Percentiles rank a stretch among this genome's conserved stretches.
Evolutionary conservation across 2,888 invertebrate species (phyloP).

Genomic region (Synanthedon andrenaeformis): DNA sequence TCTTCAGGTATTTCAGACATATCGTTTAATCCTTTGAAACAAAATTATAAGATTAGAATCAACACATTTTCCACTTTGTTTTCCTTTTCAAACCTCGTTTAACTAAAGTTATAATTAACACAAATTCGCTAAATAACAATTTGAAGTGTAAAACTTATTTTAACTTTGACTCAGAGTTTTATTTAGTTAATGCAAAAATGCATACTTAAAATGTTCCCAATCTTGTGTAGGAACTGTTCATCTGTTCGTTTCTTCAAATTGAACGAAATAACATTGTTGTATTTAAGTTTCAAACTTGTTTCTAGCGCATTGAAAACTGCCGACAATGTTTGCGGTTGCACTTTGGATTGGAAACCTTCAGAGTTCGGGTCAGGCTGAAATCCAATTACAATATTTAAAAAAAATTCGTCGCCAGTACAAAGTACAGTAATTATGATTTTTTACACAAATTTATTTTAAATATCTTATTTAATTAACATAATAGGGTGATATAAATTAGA

Average conservation of each 20-base stretch:
- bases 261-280: constrained; percentile 21
- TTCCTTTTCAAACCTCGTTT: too few species aligned
- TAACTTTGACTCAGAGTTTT: too few species aligned
- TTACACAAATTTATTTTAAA: too few species aligned
- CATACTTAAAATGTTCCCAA: constrained; percentile 17
- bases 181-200: background rate
- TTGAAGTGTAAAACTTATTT: too few species aligned
- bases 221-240: constrained; percentile 11
- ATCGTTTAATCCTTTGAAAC: constrained; percentile 16
- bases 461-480: too few species aligned
- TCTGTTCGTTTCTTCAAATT: constrained; percentile 13
- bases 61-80: too few species aligned
- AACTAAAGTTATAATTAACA: too few species aligned
- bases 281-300: constrained; percentile 27
- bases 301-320: constrained; percentile 28
- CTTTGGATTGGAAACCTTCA: constrained; percentile 7
- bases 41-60: constrained; percentile 6
- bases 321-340: constrained; percentile 16
- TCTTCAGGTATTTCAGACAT: constrained; percentile 15
- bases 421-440: too few species aligned
- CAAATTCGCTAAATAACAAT: too few species aligned
- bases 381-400: background rate
- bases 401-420: too few species aligned
- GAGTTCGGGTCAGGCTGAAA: constrained; percentile 14
- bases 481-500: too few species aligned